Conservation (phyloP, 2,888 invertebrate species). For the Agonopterix heracliana region DNA sequence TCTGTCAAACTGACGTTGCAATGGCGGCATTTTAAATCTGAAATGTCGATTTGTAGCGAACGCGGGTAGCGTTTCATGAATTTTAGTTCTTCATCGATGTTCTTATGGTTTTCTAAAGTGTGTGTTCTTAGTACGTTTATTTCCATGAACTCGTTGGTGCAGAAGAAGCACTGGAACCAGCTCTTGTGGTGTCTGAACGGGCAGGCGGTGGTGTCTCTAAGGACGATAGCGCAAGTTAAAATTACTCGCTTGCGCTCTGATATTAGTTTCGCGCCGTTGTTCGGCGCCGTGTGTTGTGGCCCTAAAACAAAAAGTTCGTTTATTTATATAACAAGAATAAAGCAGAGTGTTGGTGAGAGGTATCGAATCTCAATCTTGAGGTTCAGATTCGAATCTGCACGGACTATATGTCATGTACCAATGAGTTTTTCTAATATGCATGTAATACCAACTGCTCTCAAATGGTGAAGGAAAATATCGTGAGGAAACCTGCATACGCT, state of each 20-base stretch:
- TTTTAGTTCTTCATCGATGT: constrained; percentile 44
- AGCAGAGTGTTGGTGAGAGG: no score
- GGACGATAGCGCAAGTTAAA: constrained; percentile 44
- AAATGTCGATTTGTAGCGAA: constrained; percentile 59
- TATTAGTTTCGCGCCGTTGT: constrained; percentile 32
- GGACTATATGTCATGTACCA: no score
- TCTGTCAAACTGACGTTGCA: constrained; percentile 46
- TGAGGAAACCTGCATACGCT: no score
- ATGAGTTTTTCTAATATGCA: no score
- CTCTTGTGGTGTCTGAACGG: constrained; percentile 62
- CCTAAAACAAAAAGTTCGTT: constrained; percentile 27
- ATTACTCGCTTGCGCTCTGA: constrained; percentile 53
- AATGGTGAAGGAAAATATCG: no score
- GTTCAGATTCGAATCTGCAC: no score
- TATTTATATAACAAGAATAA: no score
- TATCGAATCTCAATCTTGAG: no score
- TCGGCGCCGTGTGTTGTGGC: constrained; percentile 8
- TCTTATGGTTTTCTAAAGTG: constrained; percentile 30
- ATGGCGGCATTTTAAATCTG: constrained; percentile 48
- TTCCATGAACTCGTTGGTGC: constrained; percentile 53
- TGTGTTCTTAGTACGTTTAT: constrained; percentile 44
- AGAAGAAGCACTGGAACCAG: constrained; percentile 67
- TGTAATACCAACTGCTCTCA: no score
- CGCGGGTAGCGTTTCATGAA: constrained; percentile 56
- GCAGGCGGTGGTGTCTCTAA: constrained; percentile 55